Percentiles rank a stretch among this genome's conserved stretches.
Evolutionary conservation across 92 coral and sea anemone species (phyloP).

Genomic region (Porites divaricata): DNA sequence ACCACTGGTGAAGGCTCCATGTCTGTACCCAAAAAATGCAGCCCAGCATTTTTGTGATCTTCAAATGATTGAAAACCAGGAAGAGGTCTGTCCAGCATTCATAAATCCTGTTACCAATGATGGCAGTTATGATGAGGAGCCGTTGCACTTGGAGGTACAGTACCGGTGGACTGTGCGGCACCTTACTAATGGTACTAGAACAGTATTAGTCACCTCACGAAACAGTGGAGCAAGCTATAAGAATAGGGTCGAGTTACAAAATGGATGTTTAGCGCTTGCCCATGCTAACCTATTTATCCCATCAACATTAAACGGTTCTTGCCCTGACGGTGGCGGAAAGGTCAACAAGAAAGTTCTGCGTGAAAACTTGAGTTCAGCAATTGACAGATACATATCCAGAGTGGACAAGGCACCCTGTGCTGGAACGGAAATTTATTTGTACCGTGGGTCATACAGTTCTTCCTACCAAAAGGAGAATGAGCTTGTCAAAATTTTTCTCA

Average conservation of each 20-base stretch:
- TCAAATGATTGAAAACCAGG: background rate
- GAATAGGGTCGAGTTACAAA: constrained; percentile 42
- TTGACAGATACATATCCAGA: constrained; percentile 21
- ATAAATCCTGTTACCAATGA: background rate
- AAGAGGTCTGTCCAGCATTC: constrained; percentile 12
- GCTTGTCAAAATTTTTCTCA: constrained; percentile 16
- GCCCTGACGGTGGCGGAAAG: constrained; percentile 31
- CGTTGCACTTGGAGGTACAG: constrained; percentile 41
- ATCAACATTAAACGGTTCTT: constrained; percentile 24
- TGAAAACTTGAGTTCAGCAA: constrained; percentile 24
- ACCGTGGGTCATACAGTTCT: constrained; percentile 21
- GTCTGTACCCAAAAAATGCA: background rate
- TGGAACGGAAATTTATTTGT: background rate
- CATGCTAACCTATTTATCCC: constrained; percentile 32
- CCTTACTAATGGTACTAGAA: constrained; percentile 4
- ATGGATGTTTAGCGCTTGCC: constrained; percentile 36
- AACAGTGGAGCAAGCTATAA: constrained; percentile 48
- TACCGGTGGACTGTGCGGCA: constrained; percentile 49
- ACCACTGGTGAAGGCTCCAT: constrained; percentile 13
- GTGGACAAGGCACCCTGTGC: too few species aligned
- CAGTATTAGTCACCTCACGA: constrained; percentile 15
- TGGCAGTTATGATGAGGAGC: constrained; percentile 36
- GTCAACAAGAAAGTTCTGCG: constrained; percentile 16
- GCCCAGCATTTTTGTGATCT: background rate
- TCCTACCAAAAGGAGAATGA: constrained; percentile 4